Evolutionary conservation across 1,140 invertebrate species (phyloP), one percentile per base, ranked within the genome.

Genomic region (Psilanteris sp.): DNA sequence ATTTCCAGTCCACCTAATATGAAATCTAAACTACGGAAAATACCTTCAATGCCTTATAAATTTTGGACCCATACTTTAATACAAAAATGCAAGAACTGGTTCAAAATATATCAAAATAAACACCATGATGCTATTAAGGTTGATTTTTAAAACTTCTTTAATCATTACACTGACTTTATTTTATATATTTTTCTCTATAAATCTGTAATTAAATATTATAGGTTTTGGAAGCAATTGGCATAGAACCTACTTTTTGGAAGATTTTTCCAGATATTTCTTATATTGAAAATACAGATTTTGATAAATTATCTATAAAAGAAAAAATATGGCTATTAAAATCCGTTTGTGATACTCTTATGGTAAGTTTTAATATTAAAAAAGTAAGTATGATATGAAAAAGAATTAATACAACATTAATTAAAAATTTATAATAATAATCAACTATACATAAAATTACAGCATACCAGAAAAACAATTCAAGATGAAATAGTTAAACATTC

Each of bases 291-390:
- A 89, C 86, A 31, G 84, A 88, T 26, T 92, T 91, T 76, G 90
- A 91, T 74, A 85, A 91, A n/a, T 79, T 92, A 27, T 88, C 76
- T n/a, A 89, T 90, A 9, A 90, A 88, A 61, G 85, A 90, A 72
- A 89, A 88, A 78, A 88, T 92, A 4, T 92, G 91, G 91, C 78
- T 92, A 20, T 54, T 92, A 5, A 92, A 92, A 82, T 87, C 88
- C 14, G 73, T 92, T 34, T 92, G 91, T 86, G 91, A 92, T 82
- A 86, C 90, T 61, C 83, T 90, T 27, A 81, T 91, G 86, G 91
- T 91, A 84, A 87, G 26, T 68, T 22, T 37, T 3, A 62, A 54
- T 22, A 26, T 5, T 50, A 29, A 29, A 29, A 39, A 54, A 52
- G 13, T 0, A 43, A 27, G 29, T 43, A 29, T 34, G 44, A 46